Conservation (phyloP, 2,113 vertebrate species). For the Sinocyclocheilus anshuiensis region DNA sequence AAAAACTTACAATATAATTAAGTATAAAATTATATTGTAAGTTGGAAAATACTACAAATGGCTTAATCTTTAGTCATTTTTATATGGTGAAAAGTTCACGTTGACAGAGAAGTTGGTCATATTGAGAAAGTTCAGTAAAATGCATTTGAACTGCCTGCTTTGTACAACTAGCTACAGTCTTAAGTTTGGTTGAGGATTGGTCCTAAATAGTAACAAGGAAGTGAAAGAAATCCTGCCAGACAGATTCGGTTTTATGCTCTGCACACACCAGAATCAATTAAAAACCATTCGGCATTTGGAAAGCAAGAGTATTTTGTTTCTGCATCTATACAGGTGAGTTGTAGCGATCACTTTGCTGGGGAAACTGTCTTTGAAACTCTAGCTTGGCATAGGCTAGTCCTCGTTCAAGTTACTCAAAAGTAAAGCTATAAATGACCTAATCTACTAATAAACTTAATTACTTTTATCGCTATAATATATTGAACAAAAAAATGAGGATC, state of each 20-base stretch:
- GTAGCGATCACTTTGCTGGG: not conserved
- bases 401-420: not conserved
- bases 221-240: not conserved
- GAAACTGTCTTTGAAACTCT: not conserved
- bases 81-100: not conserved
- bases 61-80: too few relatives aligned
- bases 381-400: not conserved
- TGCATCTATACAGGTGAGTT: conserved; percentile 4
- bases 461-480: too few relatives aligned
- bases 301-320: not conserved
- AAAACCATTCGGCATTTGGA: not conserved
- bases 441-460: too few relatives aligned
- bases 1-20: not conserved
- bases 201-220: not conserved
- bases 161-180: not conserved
- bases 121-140: not conserved
- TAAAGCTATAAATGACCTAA: too few relatives aligned
- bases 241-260: not conserved
- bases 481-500: too few relatives aligned
- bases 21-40: not conserved
- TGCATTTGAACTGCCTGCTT: not conserved
- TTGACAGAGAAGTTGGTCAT: not conserved
- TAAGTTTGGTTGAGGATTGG: not conserved
- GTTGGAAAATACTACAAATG: not conserved
- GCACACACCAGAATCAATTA: not conserved